Evolutionary conservation across 1,140 invertebrate genomes (phyloP), one percentile per base, ranked within the genome.

Genomic region (Rhopalosiphum padi): DNA sequence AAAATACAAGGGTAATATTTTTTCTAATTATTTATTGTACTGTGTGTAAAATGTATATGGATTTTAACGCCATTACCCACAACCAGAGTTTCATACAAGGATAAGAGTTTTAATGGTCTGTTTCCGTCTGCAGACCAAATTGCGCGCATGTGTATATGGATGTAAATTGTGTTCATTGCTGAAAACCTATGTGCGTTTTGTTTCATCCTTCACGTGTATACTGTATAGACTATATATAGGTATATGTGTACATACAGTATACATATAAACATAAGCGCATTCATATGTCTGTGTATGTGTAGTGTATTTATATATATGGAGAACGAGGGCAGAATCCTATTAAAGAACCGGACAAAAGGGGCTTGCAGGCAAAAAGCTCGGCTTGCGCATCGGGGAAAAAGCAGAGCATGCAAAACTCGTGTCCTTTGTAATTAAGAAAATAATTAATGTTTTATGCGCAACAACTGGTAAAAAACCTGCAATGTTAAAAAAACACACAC

Each of bases 361-460:
- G 48, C 23, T 93, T 30, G 82, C 48, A 23, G 35, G 48, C 82
- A 93, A 85, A 91, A 85, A 55, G 91, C 91, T 93, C 48, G 48
- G 77, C n/a, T 55, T 25, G 48, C 35, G 88, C 23, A 35, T 9
- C 15, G 77, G n/a, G 46, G 25, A 86, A 93, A 93, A 86, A 93
- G 82, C 91, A 86, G 35, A 92, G 68, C 77, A n/a, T 25, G 91
- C 77, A 55, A 93, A 83, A 85, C 91, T 51, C 82, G 82, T 53
- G 91, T 93, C 91, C 82, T 93, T 93, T 93, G 91, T 93, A 93
- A 93, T 93, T 93, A 93, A 93, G 91, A 93, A 93, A 93, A 93
- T 93, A 93, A 93, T 93, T 93, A 93, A 93, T 85, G 91, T 93
- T 93, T 93, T 86, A 83, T 55, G 46, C 46, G 48, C 91, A 51